A percentile compares a stretch with the other conserved stretches of the same genome.
phyloP scores from a whole-genome alignment of 2,797 vertebrate genomes.

The Pygocentrus nattereri region DNA sequence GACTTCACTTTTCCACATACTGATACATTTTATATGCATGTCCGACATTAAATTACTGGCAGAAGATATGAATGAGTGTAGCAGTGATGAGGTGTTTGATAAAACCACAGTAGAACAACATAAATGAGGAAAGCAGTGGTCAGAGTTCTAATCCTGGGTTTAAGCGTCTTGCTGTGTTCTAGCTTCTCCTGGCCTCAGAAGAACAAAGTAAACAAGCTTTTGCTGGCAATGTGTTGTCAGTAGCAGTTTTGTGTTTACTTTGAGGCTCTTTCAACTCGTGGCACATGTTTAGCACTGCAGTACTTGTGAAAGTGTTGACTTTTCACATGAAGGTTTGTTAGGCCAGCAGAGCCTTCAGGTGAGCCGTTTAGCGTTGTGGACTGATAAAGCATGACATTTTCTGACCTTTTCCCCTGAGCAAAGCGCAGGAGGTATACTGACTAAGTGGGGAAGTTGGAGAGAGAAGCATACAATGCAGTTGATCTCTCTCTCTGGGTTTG shows the following conservation, averaged over 20 bases:
- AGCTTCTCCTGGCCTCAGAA: slow-evolving; percentile 14
- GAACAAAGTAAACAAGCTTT: slow-evolving; percentile 20
- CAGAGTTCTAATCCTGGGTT: slow-evolving; percentile 17
- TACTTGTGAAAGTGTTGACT: slow-evolving; percentile 46
- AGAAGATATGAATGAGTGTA: neutral
- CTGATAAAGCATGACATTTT: slow-evolving; percentile 50
- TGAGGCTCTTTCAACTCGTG: slow-evolving; percentile 21
- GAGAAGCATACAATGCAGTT: neutral
- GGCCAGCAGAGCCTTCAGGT: slow-evolving; percentile 41
- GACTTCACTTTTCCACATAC: too few relatives aligned
- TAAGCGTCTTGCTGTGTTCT: neutral
- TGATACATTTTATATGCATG: too few relatives aligned
- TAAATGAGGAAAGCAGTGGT: neutral
- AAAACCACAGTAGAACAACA: neutral
- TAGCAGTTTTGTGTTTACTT: slow-evolving; percentile 10
- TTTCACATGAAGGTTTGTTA: slow-evolving; percentile 32
- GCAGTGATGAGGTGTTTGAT: neutral
- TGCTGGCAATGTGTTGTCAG: slow-evolving; percentile 5
- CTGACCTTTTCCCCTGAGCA: slow-evolving; percentile 53
- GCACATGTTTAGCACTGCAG: slow-evolving; percentile 31
- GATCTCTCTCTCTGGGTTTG: neutral
- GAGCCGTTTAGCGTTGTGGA: slow-evolving; percentile 37
- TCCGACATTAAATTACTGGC: too few relatives aligned
- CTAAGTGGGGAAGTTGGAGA: neutral
- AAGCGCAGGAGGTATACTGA: slow-evolving; percentile 3